Percentiles rank a stretch among this genome's conserved stretches.
Evolutionary conservation across 2,113 vertebrate species (phyloP).

Genomic region (Sterrhoptilus dennistouni): DNA sequence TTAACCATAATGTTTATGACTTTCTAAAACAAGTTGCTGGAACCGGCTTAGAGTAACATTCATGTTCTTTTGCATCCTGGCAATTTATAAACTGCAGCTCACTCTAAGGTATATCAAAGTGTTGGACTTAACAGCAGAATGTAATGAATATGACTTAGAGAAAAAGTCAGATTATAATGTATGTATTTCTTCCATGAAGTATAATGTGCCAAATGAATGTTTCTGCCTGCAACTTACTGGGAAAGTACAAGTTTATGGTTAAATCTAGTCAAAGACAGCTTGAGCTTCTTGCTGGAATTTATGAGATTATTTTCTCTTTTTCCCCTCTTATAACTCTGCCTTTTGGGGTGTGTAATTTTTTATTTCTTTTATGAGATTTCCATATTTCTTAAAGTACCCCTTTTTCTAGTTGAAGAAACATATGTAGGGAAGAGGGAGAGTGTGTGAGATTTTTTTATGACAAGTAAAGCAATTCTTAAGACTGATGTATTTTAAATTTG

Average conservation of each 20-base stretch:
- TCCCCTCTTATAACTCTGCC: not conserved
- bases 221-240: not conserved
- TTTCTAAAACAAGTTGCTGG: slow-evolving; percentile 18
- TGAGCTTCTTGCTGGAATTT: not conserved
- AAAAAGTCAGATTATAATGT: not conserved
- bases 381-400: not conserved
- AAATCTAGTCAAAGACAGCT: not conserved
- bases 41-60: not conserved
- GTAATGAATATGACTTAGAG: not conserved
- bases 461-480: not conserved
- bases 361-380: not conserved
- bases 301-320: not conserved
- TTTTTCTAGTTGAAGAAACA: not conserved
- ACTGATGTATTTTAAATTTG: not conserved
- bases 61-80: not conserved
- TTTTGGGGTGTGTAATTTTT: not conserved
- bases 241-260: not conserved
- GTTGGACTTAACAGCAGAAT: not conserved
- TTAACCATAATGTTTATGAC: slow-evolving; percentile 44
- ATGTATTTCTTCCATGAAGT: not conserved
- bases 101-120: not conserved
- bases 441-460: not conserved
- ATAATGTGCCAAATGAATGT: not conserved
- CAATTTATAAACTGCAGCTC: not conserved
- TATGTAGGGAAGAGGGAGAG: not conserved